These are phyloP conservation scores for Zoanthus solanderi DNA, from an alignment of 92 coral and sea anemone species.

Conservation along the genomic window DNA sequence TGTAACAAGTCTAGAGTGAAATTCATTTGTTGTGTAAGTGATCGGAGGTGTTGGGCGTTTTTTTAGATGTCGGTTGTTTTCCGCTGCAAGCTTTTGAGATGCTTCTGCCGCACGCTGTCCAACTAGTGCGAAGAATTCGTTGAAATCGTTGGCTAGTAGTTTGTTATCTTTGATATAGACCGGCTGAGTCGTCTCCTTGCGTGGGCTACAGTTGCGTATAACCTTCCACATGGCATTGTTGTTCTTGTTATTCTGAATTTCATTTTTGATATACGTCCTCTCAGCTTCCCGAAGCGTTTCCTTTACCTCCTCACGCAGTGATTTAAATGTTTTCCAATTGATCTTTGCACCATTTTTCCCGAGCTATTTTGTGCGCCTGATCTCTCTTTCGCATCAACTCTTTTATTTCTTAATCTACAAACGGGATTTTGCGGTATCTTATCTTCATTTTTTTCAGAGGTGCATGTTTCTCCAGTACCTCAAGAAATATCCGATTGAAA, in stretches of 20 bases:
- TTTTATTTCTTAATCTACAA: conserved; percentile 23
- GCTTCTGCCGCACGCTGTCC: background rate
- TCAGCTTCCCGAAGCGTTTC: conserved; percentile 17
- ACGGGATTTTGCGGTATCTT: conserved; percentile 38
- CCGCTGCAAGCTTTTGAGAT: conserved; percentile 14
- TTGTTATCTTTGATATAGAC: background rate
- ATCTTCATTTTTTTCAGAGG: conserved; percentile 24
- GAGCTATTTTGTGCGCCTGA: conserved; percentile 27
- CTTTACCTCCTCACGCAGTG: conserved; percentile 15
- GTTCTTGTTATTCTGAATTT: conserved; percentile 9
- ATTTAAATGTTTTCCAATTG: conserved; percentile 22
- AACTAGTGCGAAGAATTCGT: background rate
- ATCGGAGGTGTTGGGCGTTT: conserved; percentile 29
- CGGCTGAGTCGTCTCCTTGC: background rate
- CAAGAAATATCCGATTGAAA: background rate
- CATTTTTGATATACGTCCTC: background rate
- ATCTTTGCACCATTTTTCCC: background rate
- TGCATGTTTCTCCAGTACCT: conserved; percentile 1
- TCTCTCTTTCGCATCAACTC: conserved; percentile 37
- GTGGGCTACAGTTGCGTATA: background rate
- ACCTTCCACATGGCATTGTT: background rate
- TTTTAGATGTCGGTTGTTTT: conserved; percentile 10
- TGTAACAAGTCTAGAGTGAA: conserved; percentile 37
- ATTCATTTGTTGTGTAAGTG: conserved; percentile 17
- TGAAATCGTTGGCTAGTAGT: background rate